Base-by-base conservation (phyloP, 2,113 vertebrate genomes). In the Rhabdornis inornatus region DNA sequence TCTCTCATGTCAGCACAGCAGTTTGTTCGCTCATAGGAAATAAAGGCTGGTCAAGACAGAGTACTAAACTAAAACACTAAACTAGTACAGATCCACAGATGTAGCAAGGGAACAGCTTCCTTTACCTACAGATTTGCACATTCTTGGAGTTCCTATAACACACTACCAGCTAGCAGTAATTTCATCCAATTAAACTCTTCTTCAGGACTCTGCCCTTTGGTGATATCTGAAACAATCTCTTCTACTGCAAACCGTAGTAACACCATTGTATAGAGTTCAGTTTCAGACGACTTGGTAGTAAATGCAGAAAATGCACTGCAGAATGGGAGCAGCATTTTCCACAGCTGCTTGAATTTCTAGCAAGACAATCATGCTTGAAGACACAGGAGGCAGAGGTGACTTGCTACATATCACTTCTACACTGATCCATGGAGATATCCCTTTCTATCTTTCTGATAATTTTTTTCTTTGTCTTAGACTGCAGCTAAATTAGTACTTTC, bases 1-100 rank as follows among this genome's bases (percentile, higher is more conserved):
- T 87, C 87, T 97, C 75, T 94, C 82, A 80, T n/a, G 93, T 94
- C 76, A 90, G 77, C 80, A 53, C 78, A 53, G 23, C 39, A 40
- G 4, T 66, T 68, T 35, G 87, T 78, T 92, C 4, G 4, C 42
- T 79, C 21, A 10, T 9, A 95, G 93, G 83, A 95, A 87, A 66
- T 72, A 95, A 93, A 95, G 72, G 39, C 25, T 86, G 44, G 61
- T 83, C 23, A 63, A 53, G 49, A n/a, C 25, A 35, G 49, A 74
- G 16, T 10, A 37, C 71, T 75, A 53, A 74, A 45, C 22, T 37
- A 4, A 63, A 75, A 20, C 21, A 42, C 35, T 66, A 27, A 90
- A 83, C 40, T 83, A 39, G 31, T 23, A n/a, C 17, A 83, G 72
- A 80, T 35, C 13, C 5, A 6, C 8, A 83, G 80, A 19, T 30